These are phyloP conservation scores for Thymallus thymallus DNA, from an alignment of 2,113 vertebrate genomes.

Conservation along the genomic window DNA sequence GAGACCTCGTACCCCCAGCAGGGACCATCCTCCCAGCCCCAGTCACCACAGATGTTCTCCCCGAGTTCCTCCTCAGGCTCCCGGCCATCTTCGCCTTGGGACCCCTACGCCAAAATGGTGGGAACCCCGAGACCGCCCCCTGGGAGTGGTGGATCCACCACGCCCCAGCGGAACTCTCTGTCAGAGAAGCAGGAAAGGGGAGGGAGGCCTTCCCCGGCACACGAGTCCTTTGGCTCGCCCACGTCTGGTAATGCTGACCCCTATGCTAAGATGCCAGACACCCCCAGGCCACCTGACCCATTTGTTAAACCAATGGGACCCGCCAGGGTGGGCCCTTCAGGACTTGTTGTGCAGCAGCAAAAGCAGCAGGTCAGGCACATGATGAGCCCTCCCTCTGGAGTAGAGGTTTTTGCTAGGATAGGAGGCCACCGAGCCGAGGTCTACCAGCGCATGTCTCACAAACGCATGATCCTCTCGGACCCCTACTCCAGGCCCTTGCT, in stretches of 20 bases:
- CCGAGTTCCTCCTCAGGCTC: constrained; percentile 77
- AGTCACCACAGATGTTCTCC: constrained; percentile 86
- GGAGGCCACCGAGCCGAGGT: constrained; percentile 65
- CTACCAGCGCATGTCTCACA: constrained; percentile 65
- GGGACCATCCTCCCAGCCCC: constrained; percentile 71
- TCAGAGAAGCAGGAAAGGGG: constrained; percentile 41
- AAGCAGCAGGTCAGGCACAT: constrained; percentile 67
- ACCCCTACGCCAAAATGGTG: constrained; percentile 87
- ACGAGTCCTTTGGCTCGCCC: constrained; percentile 79
- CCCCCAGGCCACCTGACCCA: constrained; percentile 76
- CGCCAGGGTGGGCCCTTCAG: constrained; percentile 54
- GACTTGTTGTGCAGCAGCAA: constrained; percentile 31
- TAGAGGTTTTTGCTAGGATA: constrained; percentile 72
- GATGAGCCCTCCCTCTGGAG: constrained; percentile 54
- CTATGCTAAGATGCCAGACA: constrained; percentile 83
- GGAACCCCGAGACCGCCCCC: constrained; percentile 84
- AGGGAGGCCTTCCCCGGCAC: constrained; percentile 75
- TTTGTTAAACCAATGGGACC: constrained; percentile 75
- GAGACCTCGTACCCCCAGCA: constrained; percentile 67
- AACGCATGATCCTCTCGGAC: constrained; percentile 69
- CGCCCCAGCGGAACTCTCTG: constrained; percentile 51
- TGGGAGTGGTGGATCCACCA: constrained; percentile 70
- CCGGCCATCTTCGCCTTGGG: constrained; percentile 86
- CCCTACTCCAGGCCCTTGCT: constrained; percentile 70
- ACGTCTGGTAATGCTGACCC: constrained; percentile 73